These are phyloP conservation scores for Corydoras maculifer DNA, from an alignment of 2,113 vertebrate species.

Conservation along the genomic window DNA sequence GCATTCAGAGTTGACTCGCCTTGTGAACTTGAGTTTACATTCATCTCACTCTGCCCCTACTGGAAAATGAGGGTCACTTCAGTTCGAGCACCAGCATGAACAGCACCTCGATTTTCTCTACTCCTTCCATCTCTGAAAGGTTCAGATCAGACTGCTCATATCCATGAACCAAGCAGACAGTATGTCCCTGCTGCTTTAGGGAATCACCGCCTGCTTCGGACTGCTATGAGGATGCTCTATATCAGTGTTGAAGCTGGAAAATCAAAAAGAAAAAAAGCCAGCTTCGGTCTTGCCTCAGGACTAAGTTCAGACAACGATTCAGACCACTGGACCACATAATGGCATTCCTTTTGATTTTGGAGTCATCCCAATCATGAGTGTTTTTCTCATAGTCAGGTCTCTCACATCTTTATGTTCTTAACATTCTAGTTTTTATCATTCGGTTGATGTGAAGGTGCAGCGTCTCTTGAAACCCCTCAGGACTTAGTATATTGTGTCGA, in stretches of 20 bases:
- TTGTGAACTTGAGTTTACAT: constrained; percentile 55
- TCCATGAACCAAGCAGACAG: neutral
- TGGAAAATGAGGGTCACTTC: constrained; percentile 39
- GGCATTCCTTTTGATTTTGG: neutral
- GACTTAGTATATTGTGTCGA: too few relatives aligned
- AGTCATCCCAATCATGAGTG: neutral
- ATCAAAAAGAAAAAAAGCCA: constrained; percentile 31
- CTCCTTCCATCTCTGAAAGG: neutral
- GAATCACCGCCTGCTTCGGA: neutral
- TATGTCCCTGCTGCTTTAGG: neutral
- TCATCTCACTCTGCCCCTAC: constrained; percentile 12
- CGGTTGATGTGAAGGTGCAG: too few relatives aligned
- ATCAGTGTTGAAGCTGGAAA: constrained; percentile 42
- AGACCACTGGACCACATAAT: constrained; percentile 37
- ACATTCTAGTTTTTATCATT: too few relatives aligned
- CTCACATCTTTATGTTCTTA: constrained; percentile 41
- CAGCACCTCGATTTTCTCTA: constrained; percentile 42
- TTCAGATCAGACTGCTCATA: constrained; percentile 20
- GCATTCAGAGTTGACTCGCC: constrained; percentile 38
- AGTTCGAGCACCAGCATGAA: constrained; percentile 72
- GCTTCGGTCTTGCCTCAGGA: constrained; percentile 65
- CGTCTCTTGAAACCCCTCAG: too few relatives aligned
- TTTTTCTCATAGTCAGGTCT: constrained; percentile 26
- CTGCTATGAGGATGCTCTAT: neutral
- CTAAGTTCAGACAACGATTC: constrained; percentile 47